Evolutionary conservation across 2,888 invertebrate species (phyloP).

Genomic region (Himalopsyche anomala): DNA sequence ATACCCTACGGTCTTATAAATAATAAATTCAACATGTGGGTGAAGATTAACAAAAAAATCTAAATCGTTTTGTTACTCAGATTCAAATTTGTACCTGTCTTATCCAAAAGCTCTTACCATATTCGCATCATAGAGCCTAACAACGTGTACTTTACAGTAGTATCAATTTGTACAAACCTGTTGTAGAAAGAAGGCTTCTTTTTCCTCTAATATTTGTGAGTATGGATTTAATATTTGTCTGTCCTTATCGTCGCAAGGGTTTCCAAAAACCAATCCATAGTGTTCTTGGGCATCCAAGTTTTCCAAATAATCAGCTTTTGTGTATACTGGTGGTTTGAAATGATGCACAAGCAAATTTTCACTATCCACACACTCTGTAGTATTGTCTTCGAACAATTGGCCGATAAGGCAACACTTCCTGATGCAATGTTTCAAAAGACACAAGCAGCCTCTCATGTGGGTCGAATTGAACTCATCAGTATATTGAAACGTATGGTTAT

Average conservation of each 20-base stretch:
- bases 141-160: no score
- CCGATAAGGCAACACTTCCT: slow-evolving; percentile 49
- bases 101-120: no score
- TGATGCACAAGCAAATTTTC: slow-evolving; percentile 27
- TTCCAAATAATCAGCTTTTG: neutral
- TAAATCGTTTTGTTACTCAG: no score
- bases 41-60: no score
- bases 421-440: slow-evolving; percentile 24
- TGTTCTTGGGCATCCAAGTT: neutral
- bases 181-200: slow-evolving; percentile 50
- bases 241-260: neutral
- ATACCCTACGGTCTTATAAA: no score
- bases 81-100: no score
- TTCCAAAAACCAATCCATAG: slow-evolving; percentile 53
- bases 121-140: no score
- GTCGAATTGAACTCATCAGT: neutral
- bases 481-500: neutral
- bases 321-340: slow-evolving; percentile 49
- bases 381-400: neutral
- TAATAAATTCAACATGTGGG: no score
- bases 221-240: slow-evolving; percentile 51
- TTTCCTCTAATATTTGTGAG: neutral
- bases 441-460: slow-evolving; percentile 19
- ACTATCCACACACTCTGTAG: neutral
- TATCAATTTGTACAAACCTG: slow-evolving; percentile 43